These are phyloP conservation scores for Collichthys lucidus DNA, from an alignment of 2,113 vertebrate genomes.

Conservation along the genomic window DNA sequence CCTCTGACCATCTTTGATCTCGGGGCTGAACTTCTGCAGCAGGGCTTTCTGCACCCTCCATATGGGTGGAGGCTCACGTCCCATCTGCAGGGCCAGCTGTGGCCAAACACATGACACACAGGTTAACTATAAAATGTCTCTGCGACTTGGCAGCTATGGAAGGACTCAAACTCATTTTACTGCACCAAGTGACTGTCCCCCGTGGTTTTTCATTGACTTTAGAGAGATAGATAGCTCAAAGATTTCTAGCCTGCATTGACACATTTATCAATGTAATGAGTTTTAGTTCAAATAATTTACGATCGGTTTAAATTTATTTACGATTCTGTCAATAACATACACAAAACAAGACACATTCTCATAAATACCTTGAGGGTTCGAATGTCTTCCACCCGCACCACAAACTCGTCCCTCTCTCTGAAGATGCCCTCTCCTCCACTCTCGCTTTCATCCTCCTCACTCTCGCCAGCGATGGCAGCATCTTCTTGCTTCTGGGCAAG, in stretches of 20 bases:
- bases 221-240: neutral
- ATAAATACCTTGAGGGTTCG: constrained; percentile 88
- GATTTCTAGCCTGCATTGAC: neutral
- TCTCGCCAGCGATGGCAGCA: constrained; percentile 92
- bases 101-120: constrained; percentile 15
- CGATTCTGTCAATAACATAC: neutral
- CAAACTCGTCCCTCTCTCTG: constrained; percentile 93
- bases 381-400: constrained; percentile 93
- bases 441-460: constrained; percentile 91
- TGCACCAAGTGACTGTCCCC: neutral
- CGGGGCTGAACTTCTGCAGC: constrained; percentile 94
- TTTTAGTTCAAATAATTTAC: neutral
- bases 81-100: constrained; percentile 91
- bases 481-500: constrained; percentile 93
- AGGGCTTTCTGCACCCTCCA: constrained; percentile 95
- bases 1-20: constrained; percentile 94
- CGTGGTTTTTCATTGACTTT: neutral
- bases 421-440: constrained; percentile 94
- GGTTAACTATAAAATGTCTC: neutral
- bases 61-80: constrained; percentile 92
- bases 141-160: neutral
- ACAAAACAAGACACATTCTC: neutral
- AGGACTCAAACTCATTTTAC: neutral
- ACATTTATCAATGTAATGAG: too few species aligned
- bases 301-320: neutral